Conservation (phyloP, 2,888 invertebrate species). For the Orthonevra nobilis region DNA sequence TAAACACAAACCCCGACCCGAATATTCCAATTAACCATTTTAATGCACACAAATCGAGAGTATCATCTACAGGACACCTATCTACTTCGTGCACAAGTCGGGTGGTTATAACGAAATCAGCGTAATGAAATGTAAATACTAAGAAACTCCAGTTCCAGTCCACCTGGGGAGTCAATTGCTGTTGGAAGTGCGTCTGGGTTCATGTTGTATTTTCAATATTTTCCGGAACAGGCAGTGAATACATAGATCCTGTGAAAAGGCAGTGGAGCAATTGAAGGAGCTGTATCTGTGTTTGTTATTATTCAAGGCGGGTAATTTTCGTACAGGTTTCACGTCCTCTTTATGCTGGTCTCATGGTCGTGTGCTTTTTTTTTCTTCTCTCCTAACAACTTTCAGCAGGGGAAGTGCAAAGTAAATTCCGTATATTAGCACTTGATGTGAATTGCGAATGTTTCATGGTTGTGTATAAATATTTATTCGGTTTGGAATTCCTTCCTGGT, state of each 20-base stretch:
- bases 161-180: constrained; percentile 30
- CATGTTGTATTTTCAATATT: constrained; percentile 53
- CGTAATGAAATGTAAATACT: constrained; percentile 60
- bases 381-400: neutral
- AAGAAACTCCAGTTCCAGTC: neutral
- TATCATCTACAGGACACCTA: neutral
- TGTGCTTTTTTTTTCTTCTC: neutral
- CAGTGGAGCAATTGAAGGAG: neutral
- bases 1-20: too few relatives aligned
- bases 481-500: constrained; percentile 18
- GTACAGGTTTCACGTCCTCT: constrained; percentile 22
- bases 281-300: neutral
- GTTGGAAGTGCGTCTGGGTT: constrained; percentile 35
- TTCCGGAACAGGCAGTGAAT: neutral
- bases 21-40: constrained; percentile 45
- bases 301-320: constrained; percentile 5
- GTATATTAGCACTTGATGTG: constrained; percentile 46
- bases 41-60: neutral
- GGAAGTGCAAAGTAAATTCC: constrained; percentile 17
- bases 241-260: neutral
- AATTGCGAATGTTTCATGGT: constrained; percentile 47
- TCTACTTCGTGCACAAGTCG: neutral
- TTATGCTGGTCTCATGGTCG: neutral
- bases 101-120: constrained; percentile 47
- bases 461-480: constrained; percentile 53